Conservation (phyloP, 2,797 vertebrate genomes). For the Sebastes alutus region DNA sequence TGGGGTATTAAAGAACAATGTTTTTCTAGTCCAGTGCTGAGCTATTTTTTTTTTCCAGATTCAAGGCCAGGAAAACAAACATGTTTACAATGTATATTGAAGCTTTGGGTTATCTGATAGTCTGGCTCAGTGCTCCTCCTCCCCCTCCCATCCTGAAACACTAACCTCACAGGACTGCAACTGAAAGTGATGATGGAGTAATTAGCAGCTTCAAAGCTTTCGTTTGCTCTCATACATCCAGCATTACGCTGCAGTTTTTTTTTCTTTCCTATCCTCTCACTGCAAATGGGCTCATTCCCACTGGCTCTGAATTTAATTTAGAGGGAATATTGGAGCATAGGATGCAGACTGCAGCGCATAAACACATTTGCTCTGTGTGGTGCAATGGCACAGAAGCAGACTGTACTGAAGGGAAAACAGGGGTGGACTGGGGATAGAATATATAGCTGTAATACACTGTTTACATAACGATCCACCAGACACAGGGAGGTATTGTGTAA, state of each 20-base stretch:
- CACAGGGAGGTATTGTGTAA: not conserved
- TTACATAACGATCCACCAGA: not conserved
- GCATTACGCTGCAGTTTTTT: slow-evolving; percentile 20
- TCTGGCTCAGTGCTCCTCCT: slow-evolving; percentile 13
- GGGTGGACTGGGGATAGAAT: not conserved
- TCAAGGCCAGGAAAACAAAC: slow-evolving; percentile 38
- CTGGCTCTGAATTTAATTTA: slow-evolving; percentile 42
- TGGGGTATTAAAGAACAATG: slow-evolving; percentile 22
- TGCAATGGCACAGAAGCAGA: slow-evolving; percentile 20
- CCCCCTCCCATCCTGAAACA: slow-evolving; percentile 25
- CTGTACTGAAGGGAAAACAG: slow-evolving; percentile 6
- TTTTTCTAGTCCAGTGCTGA: slow-evolving; percentile 17
- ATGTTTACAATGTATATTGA: slow-evolving; percentile 46
- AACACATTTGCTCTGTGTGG: slow-evolving; percentile 29
- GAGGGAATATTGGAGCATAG: slow-evolving; percentile 37
- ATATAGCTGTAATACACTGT: not conserved
- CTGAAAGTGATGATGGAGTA: slow-evolving; percentile 53
- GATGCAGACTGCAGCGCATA: slow-evolving; percentile 16
- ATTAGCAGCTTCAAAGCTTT: slow-evolving; percentile 69
- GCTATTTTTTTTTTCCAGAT: slow-evolving; percentile 3
- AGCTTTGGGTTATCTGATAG: slow-evolving; percentile 47
- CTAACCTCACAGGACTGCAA: slow-evolving; percentile 50
- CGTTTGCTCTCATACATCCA: slow-evolving; percentile 39
- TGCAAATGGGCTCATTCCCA: slow-evolving; percentile 35
- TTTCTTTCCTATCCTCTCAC: not conserved